Base-by-base conservation (phyloP, 92 coral and sea anemone genomes). In the Palythoa grandis region DNA sequence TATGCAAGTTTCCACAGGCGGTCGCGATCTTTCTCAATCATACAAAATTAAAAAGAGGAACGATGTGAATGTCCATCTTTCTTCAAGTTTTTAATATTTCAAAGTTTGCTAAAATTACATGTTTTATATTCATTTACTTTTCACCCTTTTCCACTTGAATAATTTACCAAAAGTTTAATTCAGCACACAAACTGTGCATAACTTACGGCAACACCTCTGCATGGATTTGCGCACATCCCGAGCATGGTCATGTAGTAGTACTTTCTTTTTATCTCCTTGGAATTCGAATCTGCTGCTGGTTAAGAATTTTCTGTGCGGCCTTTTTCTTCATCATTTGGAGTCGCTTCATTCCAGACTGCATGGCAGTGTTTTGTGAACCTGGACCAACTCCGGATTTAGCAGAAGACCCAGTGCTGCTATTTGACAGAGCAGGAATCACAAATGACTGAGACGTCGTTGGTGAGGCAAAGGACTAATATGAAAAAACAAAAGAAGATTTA, bases 291-390 rank as follows among this genome's bases (percentile, higher is more conserved):
- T 94, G 98, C 84, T 94, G 98, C 16, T 94, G 95, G 83, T 91
- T 94, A 10, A 90, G 87, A 65, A 92, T 95, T 69, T 95, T 95
- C 72, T 95, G 98, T 37, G 96, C 98, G 1, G 98, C 98, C 52
- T 96, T 96, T 82, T 96, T 96, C 94, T 96, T 96, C 82, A 96
- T 95, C 98, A 94, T 90, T 90, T 96, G 98, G 12, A 96, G 86
- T 40, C 98, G 82, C 68, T 91, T 96, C 93, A 96, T 92, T 14
- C 98, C 98, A 0, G 96, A 92, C 84, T 95, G 98, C 95, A 94
- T 93, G 83, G 96, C 94, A 1, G 91, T 87, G 80, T 95, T 94
- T 72, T 93, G 96, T 60, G 96, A 90, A 22, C 92, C 90, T 29
- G 91, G 79, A 29, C 83, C 69, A 19, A 78, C 90, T 16, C 90